Evolutionary conservation across 2,888 invertebrate genomes (phyloP).

Genomic region (Cheilosia vulpina): DNA sequence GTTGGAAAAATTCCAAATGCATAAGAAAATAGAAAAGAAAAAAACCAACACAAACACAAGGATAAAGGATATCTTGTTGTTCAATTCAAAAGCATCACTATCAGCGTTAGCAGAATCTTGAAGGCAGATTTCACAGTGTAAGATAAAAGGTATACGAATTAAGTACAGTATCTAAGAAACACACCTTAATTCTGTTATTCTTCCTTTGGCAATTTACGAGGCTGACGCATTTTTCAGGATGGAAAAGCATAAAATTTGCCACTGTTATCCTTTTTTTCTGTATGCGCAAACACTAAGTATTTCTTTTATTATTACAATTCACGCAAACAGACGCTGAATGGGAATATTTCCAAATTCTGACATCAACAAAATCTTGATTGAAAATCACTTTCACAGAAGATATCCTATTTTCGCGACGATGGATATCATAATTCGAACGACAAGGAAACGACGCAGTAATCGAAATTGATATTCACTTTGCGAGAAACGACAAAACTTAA

Average conservation of each 20-base stretch:
- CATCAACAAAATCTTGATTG: slow-evolving; percentile 13
- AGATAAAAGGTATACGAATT: slow-evolving; percentile 28
- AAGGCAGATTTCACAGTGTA: slow-evolving; percentile 74
- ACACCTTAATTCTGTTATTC: slow-evolving; percentile 56
- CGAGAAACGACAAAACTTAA: slow-evolving; percentile 12
- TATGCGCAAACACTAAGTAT: slow-evolving; percentile 31
- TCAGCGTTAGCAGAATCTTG: slow-evolving; percentile 71
- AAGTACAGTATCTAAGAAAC: slow-evolving; percentile 47
- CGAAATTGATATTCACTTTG: slow-evolving; percentile 26
- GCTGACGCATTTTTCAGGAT: background rate
- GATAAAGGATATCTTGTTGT: slow-evolving; percentile 20
- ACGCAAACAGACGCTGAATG: slow-evolving; percentile 21
- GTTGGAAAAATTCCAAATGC: slow-evolving; percentile 51
- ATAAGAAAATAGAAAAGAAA: slow-evolving; percentile 24
- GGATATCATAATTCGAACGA: slow-evolving; percentile 11
- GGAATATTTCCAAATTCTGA: background rate
- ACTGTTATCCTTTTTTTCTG: slow-evolving; percentile 56
- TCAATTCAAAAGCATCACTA: slow-evolving; percentile 62
- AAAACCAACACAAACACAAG: slow-evolving; percentile 12
- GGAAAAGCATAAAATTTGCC: background rate
- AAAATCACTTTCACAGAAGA: slow-evolving; percentile 4
- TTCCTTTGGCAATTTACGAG: background rate
- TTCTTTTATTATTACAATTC: background rate
- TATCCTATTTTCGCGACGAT: slow-evolving; percentile 12
- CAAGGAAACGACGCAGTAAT: slow-evolving; percentile 23